Evolutionary conservation across 2,113 vertebrate species (phyloP), one percentile per base, ranked within the genome.

Genomic region (Tylochromis polylepis): DNA sequence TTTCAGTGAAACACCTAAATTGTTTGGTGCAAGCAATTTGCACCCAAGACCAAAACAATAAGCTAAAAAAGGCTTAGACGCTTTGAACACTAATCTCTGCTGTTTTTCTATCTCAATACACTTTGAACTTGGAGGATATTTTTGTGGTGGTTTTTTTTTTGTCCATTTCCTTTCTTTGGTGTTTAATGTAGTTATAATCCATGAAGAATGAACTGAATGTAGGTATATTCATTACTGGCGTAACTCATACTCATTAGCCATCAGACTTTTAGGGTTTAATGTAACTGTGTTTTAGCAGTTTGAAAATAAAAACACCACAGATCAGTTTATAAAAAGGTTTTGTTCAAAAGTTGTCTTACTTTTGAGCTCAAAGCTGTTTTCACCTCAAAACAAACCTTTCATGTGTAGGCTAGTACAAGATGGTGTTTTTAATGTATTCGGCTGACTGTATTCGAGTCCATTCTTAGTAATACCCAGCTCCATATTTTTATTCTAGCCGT

Each of bases 171-270:
- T 27, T 15, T 46, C 2, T 49, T 27, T 72, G 22, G 22, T 49
- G 41, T 49, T 46, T 29, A 72, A 15, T 46, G 38, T 16, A 27
- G 36, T 43, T 72, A 3, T 0, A 49, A 46, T 49, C 41, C 15
- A 0, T 29, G 3, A 3, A 46, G 9, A 15, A 41, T 70, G 36
- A 70, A 24, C 65, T 43, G 62, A 70, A 15, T 70, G n/a, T 70
- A 43, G 7, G 36, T 15, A 0, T 70, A 38, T 43, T 70, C 36
- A 43, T 24, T 46, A 0, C 38, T 49, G 46, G 46, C 16, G 5
- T 46, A 46, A 16, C 65, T 46, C 0, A 0, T 43, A 46, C 38
- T 0, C 22, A 18, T 27, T 24, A 43, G 38, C 0, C 38, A 0
- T 43, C 67, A 46, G 38, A 0, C 38, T 27, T 70, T 70, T 70